Evolutionary conservation across 1,140 invertebrate species (phyloP).

Genomic region (Mylabris phalerata): DNA sequence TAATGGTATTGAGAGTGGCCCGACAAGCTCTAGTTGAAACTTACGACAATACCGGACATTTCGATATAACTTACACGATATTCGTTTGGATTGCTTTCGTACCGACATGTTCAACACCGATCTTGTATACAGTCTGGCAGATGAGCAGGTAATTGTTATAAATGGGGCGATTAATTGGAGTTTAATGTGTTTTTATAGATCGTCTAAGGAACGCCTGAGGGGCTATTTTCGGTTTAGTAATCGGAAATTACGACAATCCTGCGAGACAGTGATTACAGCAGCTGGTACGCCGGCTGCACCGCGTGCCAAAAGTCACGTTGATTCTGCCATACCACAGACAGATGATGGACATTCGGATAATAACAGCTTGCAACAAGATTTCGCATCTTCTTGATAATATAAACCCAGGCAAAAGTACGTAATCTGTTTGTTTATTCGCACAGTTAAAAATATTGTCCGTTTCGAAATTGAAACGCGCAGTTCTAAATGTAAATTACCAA

Average conservation of each 20-base stretch:
- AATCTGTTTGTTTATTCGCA: neutral
- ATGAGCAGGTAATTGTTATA: slow-evolving; percentile 51
- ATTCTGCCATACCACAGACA: slow-evolving; percentile 2
- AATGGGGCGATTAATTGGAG: neutral
- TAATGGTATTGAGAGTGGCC: slow-evolving; percentile 61
- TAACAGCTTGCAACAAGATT: slow-evolving; percentile 16
- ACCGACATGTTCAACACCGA: slow-evolving; percentile 58
- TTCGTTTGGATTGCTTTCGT: slow-evolving; percentile 67
- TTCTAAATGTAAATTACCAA: no score
- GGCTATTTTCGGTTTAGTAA: slow-evolving; percentile 55
- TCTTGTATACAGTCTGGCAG: slow-evolving; percentile 57
- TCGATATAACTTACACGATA: slow-evolving; percentile 61
- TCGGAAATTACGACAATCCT: slow-evolving; percentile 32
- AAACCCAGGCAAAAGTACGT: slow-evolving; percentile 12
- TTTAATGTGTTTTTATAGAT: slow-evolving; percentile 36
- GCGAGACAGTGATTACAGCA: slow-evolving; percentile 28
- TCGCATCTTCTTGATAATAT: slow-evolving; percentile 12
- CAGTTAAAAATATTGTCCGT: no score
- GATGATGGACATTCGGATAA: slow-evolving; percentile 20
- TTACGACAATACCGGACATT: slow-evolving; percentile 59
- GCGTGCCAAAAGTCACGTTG: slow-evolving; percentile 8
- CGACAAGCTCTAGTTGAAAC: slow-evolving; percentile 60
- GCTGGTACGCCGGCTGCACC: slow-evolving; percentile 19
- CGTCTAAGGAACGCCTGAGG: slow-evolving; percentile 54
- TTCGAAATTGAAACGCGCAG: no score